Evolutionary conservation across 2,113 vertebrate species (phyloP), one percentile per base, ranked within the genome.

Genomic region (Aldabrachelys gigantea): DNA sequence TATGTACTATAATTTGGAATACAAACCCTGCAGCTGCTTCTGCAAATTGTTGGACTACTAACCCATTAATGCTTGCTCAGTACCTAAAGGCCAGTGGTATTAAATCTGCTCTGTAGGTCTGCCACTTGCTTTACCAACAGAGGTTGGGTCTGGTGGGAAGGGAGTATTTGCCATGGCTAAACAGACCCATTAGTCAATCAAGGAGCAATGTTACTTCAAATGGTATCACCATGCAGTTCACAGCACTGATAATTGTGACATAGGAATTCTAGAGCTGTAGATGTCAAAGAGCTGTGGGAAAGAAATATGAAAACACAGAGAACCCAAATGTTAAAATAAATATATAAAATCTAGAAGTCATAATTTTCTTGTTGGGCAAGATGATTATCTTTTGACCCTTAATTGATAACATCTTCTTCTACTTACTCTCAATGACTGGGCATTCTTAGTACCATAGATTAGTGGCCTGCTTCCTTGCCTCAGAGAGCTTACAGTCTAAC

Each of bases 1-100:
- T 94, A 72, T 49, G 12, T 92, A 78, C 21, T 57, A 24, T 91
- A 79, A 88, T 80, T 31, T 92, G 44, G 81, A 94, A 88, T 83
- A 76, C 49, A 88, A 93, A 25, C 52, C 59, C 50, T 89, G 27
- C 44, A 87, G 41, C 31, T 8, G 12, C 44, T 97, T 94, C 83
- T 88, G 19, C 9, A 65, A 84, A 31, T 35, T 82, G 44, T 72
- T 91, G 76, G 85, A 53, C 41, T 88, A 50, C 12, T 92, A 88
- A 80, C 83, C 76, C 25, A 85, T 52, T 79, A 75, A 95, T 87
- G 78, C 4, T 83, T 53, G 5, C 41, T 19, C 11, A 83, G 24
- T 49, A 53, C 72, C 10, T 92, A 89, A 75, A 84, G 76, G 14
- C 50, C 72, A 89, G 72, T 85, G 31, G 52, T 81, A 76, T 21